These are phyloP conservation scores for Thunnus thynnus DNA, from an alignment of 2,113 vertebrate species.

Conservation along the genomic window DNA sequence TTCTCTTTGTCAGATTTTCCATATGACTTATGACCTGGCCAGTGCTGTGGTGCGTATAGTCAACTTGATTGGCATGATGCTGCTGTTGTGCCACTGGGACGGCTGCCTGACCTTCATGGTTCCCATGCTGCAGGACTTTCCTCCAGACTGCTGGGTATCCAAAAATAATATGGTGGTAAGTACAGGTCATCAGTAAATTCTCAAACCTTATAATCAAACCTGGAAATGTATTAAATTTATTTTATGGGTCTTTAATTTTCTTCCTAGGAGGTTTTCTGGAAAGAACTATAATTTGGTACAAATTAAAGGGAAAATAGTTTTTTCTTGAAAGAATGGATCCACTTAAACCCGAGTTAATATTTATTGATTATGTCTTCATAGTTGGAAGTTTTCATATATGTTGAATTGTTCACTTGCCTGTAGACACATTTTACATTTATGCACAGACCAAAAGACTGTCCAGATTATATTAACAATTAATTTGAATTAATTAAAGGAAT, in stretches of 20 bases:
- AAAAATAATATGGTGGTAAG: conserved; percentile 87
- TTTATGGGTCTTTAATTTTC: too few species aligned
- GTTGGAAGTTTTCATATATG: too few species aligned
- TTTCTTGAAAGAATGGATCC: too few species aligned
- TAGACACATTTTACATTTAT: too few species aligned
- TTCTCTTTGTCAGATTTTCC: conserved; percentile 80
- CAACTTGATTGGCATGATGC: conserved; percentile 88
- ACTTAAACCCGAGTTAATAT: background rate
- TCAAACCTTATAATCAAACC: too few species aligned
- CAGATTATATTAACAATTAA: too few species aligned
- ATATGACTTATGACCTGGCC: conserved; percentile 87
- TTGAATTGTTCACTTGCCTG: background rate
- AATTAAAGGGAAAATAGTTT: too few species aligned
- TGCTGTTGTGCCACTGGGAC: conserved; percentile 87
- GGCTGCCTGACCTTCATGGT: conserved; percentile 88
- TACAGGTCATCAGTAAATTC: background rate
- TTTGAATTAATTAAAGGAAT: background rate
- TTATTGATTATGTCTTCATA: background rate
- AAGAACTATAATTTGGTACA: too few species aligned
- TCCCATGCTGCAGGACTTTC: conserved; percentile 87
- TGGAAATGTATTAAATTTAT: too few species aligned
- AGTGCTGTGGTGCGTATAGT: conserved; percentile 86
- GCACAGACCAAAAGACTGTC: too few species aligned
- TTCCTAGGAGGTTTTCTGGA: too few species aligned
- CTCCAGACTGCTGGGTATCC: conserved; percentile 84